Base-by-base conservation (phyloP, 2,888 invertebrate genomes). In the Taenaris catops region DNA sequence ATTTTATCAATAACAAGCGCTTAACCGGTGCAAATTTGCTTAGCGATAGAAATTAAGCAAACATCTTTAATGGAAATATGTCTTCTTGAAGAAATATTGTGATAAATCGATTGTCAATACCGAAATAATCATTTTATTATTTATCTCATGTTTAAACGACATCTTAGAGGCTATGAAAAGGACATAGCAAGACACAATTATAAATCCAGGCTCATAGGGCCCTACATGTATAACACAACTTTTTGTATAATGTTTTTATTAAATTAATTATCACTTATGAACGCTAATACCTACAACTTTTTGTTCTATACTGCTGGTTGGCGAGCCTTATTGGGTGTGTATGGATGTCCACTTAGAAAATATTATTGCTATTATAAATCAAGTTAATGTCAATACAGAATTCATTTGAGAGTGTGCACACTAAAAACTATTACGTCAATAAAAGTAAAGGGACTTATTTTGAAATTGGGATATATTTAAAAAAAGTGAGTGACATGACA, bases 291-390 rank as follows among this genome's bases (percentile, higher is more conserved):
- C 34, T 32, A 19, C 40, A 8, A 34, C 31, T 44, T 44, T 41
- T 40, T 44, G 37, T 37, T 20, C 16, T 8, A 20, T 18, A 11
- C 14, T 24, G 19, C 26, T 27, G 20, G 35, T 9, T 11, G 8
- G 12, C 41, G 21, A 9, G 20, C 44, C 41, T 36, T 46, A 17
- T 41, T 41, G 17, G 40, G 43, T 23, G 33, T 17, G 34, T 40
- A 41, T 36, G 34, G 41, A 41, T 46, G 40, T 16, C 40, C 42
- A 36, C 38, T 42, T 38, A 45, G 37, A 29, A 46, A 41, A 46
- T 41, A 38, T 35, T 40, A 44, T 39, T 29, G 25, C 36, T 10
- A 16, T 39, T 37, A 45, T 51, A 46, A 51, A 47, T 49, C 49
- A 46, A 41, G 37, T 20, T 24, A 21, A 19, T 37, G 40, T 40